Base-by-base conservation (phyloP, 2,888 invertebrate species). In the Cylindroiulus punctatus region DNA sequence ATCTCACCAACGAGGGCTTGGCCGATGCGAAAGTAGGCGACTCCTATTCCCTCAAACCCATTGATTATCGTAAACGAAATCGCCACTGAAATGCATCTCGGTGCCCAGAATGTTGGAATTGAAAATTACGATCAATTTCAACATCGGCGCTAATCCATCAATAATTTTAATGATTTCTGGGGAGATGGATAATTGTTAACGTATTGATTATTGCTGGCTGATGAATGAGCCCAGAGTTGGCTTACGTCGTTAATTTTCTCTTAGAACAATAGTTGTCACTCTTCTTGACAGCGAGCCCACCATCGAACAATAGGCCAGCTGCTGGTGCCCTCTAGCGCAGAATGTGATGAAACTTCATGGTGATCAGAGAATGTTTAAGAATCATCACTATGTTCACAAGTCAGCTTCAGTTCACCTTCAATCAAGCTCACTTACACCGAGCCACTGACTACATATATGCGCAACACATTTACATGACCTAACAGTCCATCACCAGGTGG, bases 71-170 rank as follows among this genome's bases (percentile, higher is more conserved):
- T 17, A 2, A 30, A 76, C 76, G 30, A 76, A 44, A 65, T 65
- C 57, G 76, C 17, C 30, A 30, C 30, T 30, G 22, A 65, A 65
- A 8, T 52, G 26, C 1, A 7, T 0, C 14, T 76, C 76, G 76
- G 17, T 76, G 22, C 17, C 14, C 12, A 12, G 26, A 26, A 26
- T 26, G 26, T 26, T 76, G 76, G 26, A 26, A 30, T 76, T 30
- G 76, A 76, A 76, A 76, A 76, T 30, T 76, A 17, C 76, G 76
- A 76, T 76, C 30, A 76, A 76, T 32, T 30, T 76, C 76, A 30
- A 30, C 76, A 76, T 65, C 65, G 12, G 26, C 26, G 26, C 52
- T 19, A 17, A 52, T 5, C n/a, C 52, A 52, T 65, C 57, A 22
- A 65, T 65, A 76, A 17, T 76, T 76, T 76, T 76, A 76, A 76